Conservation (phyloP, 2,797 vertebrate species). For the Dermochelys coriacea region DNA sequence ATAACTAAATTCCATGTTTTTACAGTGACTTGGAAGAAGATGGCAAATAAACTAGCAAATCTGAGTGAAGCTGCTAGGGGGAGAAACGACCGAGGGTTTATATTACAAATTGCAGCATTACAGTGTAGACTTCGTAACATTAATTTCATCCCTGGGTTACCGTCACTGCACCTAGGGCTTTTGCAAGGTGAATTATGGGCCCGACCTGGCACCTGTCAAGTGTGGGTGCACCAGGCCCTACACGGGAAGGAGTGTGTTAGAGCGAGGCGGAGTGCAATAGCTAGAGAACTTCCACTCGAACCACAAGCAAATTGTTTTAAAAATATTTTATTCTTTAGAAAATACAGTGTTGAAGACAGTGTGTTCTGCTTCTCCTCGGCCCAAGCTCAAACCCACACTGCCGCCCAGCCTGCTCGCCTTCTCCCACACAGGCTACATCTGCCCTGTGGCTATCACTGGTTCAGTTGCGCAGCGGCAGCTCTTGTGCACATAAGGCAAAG, state of each 20-base stretch:
- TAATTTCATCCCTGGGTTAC: neutral
- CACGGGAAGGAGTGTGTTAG: neutral
- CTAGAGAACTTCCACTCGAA: neutral
- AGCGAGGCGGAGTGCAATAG: neutral
- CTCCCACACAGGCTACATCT: neutral
- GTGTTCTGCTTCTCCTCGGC: conserved; percentile 57
- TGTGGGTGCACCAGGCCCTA: neutral
- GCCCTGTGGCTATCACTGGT: neutral
- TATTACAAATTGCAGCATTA: neutral
- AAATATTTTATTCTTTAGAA: conserved; percentile 89
- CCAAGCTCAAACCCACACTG: neutral
- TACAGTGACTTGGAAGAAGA: neutral
- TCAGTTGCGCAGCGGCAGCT: neutral
- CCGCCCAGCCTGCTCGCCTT: neutral
- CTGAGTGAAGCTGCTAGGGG: neutral
- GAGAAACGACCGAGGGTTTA: neutral
- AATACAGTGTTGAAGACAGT: conserved; percentile 84
- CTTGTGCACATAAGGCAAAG: neutral
- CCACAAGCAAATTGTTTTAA: conserved; percentile 78
- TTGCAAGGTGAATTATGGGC: neutral
- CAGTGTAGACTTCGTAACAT: neutral
- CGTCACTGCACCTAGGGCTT: neutral
- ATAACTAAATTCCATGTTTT: neutral
- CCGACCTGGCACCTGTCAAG: neutral
- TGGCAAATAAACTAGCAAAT: neutral